Evolutionary conservation across 2,113 vertebrate genomes (phyloP), one percentile per base, ranked within the genome.

Genomic region (Ceyx margarethae): DNA sequence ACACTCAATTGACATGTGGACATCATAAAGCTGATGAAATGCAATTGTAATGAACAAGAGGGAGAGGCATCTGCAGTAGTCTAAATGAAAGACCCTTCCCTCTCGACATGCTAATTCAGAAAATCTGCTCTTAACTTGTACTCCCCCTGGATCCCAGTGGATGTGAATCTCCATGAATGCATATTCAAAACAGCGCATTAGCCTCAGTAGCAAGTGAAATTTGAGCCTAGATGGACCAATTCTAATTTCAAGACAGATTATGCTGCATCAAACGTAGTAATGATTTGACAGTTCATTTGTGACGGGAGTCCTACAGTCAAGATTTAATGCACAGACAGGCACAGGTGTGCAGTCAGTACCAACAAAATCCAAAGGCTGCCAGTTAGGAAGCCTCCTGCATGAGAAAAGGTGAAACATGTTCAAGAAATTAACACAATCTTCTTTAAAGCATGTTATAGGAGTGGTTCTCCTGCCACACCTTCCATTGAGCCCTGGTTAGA

Each of bases 11-110:
- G 99, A 99, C 99, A 99, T 99, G 99, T 99, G 99, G 99, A 99
- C 99, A 99, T 99, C 99, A 99, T 99, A 99, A 99, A 99, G 99
- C 99, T 99, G 99, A 99, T 99, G 99, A 99, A 99, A 99, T 99
- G 99, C 99, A 99, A 99, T 99, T 99, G 99, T 99, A 99, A 99
- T 99, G 99, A 99, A 99, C 99, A 98, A 99, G 98, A 98, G 98
- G 98, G 98, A 98, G 98, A 98, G 98, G 99, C 99, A 99, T 99
- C 99, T 99, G 99, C 98, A 99, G 98, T 97, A 98, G 95, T 97
- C 98, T 97, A 98, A 98, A 98, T 98, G 97, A 98, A 98, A 98
- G 98, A 98, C 98, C 98, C 98, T 98, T 98, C 98, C 98, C 98
- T 98, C 98, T 98, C 97, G 95, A 99, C 99, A 99, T 99, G 99